Evolutionary conservation across 2,797 vertebrate genomes (phyloP).

Genomic region (Cyprinodon diabolis): DNA sequence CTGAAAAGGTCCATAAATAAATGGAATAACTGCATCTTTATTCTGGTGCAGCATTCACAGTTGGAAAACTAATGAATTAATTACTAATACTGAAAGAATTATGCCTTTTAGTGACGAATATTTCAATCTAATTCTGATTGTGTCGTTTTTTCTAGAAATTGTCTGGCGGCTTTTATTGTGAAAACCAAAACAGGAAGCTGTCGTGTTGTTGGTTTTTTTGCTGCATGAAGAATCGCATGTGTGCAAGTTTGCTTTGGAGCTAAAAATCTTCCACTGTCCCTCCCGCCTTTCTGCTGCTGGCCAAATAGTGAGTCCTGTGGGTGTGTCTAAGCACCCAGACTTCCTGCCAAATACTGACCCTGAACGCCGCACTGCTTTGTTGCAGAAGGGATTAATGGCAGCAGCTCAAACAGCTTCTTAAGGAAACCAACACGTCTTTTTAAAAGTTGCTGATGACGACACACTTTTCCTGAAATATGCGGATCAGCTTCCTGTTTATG

Average conservation of each 20-base stretch:
- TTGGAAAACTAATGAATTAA: too few relatives aligned
- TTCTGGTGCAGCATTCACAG: too few relatives aligned
- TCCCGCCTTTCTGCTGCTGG: constrained; percentile 63
- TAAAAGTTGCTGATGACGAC: too few relatives aligned
- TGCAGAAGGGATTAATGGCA: too few relatives aligned
- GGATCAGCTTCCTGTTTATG: too few relatives aligned
- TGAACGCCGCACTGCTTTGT: constrained; percentile 3
- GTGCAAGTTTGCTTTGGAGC: constrained; percentile 24
- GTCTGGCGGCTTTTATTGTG: constrained; percentile 29
- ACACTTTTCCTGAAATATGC: too few relatives aligned
- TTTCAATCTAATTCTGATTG: too few relatives aligned
- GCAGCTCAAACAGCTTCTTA: not conserved
- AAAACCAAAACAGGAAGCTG: not conserved
- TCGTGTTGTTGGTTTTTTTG: not conserved
- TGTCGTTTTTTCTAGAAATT: too few relatives aligned
- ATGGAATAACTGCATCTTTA: too few relatives aligned
- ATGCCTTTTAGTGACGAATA: not conserved
- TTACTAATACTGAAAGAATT: not conserved
- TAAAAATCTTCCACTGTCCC: constrained; percentile 52
- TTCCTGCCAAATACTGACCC: constrained; percentile 59
- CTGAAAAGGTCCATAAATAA: too few relatives aligned
- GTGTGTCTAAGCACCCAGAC: fast-evolving
- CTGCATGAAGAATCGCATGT: constrained; percentile 19
- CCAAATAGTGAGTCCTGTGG: constrained; percentile 59
- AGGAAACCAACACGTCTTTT: not conserved